These are phyloP conservation scores for Pyrgilauda ruficollis DNA, from an alignment of 2,113 vertebrate species.

Conservation along the genomic window DNA sequence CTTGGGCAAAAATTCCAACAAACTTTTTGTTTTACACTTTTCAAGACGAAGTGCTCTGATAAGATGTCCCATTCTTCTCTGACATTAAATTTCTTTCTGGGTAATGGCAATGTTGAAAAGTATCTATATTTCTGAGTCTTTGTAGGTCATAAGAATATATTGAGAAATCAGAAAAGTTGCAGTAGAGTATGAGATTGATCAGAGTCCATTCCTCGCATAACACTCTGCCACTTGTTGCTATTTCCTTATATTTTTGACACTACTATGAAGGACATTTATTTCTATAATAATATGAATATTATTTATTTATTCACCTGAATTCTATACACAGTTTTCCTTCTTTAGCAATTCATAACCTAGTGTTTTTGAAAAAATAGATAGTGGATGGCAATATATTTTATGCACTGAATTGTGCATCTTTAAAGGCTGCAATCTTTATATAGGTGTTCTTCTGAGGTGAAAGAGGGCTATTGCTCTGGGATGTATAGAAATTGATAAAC, in stretches of 20 bases:
- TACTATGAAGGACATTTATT: neutral
- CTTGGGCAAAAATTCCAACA: neutral
- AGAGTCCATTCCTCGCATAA: neutral
- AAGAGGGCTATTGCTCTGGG: neutral
- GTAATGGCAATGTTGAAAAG: neutral
- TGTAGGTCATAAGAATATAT: conserved; percentile 5
- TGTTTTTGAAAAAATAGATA: neutral
- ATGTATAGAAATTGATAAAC: neutral
- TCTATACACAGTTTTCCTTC: neutral
- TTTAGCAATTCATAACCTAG: neutral
- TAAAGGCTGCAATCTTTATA: neutral
- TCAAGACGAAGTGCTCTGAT: neutral
- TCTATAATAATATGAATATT: neutral
- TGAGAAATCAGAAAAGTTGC: neutral
- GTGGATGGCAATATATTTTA: neutral
- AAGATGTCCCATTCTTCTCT: neutral
- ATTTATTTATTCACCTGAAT: neutral
- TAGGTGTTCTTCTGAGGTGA: neutral
- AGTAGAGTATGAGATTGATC: conserved; percentile 1
- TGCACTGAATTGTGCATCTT: neutral
- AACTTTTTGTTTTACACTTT: conserved; percentile 12
- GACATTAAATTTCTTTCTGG: conserved; percentile 2
- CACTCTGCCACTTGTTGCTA: neutral
- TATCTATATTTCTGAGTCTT: conserved; percentile 20
- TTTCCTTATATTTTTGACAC: neutral